phyloP scores from a whole-genome alignment of 2,888 invertebrate species.

The Hirtodrosophila confusa region DNA sequence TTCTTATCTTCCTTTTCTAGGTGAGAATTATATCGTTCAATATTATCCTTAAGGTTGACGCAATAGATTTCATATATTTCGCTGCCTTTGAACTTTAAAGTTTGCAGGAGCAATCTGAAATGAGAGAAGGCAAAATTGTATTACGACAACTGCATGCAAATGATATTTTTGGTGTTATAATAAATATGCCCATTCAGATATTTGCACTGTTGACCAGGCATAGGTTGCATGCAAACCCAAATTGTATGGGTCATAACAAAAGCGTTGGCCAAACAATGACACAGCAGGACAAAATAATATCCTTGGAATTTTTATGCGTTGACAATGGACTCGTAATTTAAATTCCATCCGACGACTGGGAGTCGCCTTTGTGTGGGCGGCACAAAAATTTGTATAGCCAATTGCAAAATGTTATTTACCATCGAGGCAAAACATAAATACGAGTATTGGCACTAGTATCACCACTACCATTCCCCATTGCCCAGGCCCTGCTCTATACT shows the following conservation, averaged over 20 bases:
- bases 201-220: slow-evolving; percentile 12
- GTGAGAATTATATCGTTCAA: no score
- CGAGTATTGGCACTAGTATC: slow-evolving; percentile 34
- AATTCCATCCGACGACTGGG: slow-evolving; percentile 21
- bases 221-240: slow-evolving; percentile 13
- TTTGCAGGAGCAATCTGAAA: not conserved
- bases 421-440: slow-evolving; percentile 39
- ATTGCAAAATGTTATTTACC: slow-evolving; percentile 69
- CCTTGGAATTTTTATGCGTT: slow-evolving; percentile 11
- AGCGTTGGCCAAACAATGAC: slow-evolving; percentile 38
- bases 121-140: slow-evolving; percentile 6
- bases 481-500: not conserved
- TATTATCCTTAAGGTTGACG: no score
- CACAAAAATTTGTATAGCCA: slow-evolving; percentile 26
- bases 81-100: not conserved
- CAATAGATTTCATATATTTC: no score
- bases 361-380: slow-evolving; percentile 22
- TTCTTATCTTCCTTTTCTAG: no score
- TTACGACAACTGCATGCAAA: slow-evolving; percentile 4
- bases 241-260: slow-evolving; percentile 30
- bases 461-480: not conserved
- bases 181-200: slow-evolving; percentile 23
- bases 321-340: slow-evolving; percentile 41
- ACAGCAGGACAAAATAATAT: slow-evolving; percentile 20
- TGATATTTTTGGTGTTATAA: slow-evolving; percentile 2